These are phyloP conservation scores for Macrostomum lignano DNA, from an alignment of 1,140 invertebrate genomes.

Conservation along the genomic window DNA sequence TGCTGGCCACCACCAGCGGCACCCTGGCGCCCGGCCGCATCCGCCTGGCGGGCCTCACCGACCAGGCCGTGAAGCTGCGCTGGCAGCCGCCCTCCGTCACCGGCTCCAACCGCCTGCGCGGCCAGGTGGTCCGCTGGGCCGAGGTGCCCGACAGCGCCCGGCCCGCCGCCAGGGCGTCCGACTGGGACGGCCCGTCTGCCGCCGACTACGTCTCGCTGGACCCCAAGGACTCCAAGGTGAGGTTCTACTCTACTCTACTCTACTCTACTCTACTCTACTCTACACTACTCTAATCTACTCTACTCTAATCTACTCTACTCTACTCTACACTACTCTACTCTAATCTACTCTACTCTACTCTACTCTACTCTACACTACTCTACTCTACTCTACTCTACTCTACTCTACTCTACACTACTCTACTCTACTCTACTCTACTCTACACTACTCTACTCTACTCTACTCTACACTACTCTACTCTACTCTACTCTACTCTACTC, in stretches of 20 bases:
- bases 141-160: slow-evolving; percentile 11
- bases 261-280: no score
- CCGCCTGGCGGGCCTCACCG: slow-evolving; percentile 13
- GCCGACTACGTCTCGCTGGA: slow-evolving; percentile 15
- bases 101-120: slow-evolving; percentile 19
- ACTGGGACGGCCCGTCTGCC: slow-evolving; percentile 14
- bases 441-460: no score
- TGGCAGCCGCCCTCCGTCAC: slow-evolving; percentile 21
- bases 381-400: no score
- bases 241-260: slow-evolving; percentile 10
- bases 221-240: slow-evolving; percentile 14
- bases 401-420: no score
- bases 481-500: no score
- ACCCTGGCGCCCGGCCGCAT: slow-evolving; percentile 21
- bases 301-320: no score
- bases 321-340: no score
- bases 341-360: no score
- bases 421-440: no score
- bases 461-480: no score
- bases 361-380: no score
- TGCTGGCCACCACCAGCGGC: slow-evolving; percentile 15
- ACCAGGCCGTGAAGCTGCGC: slow-evolving; percentile 13
- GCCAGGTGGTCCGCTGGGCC: slow-evolving; percentile 19
- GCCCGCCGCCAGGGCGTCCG: slow-evolving; percentile 13
- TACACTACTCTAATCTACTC: no score